phyloP scores from a whole-genome alignment of 35 echinoderm and acorn worm species.

The Hemicentrotus pulcherrimus region DNA sequence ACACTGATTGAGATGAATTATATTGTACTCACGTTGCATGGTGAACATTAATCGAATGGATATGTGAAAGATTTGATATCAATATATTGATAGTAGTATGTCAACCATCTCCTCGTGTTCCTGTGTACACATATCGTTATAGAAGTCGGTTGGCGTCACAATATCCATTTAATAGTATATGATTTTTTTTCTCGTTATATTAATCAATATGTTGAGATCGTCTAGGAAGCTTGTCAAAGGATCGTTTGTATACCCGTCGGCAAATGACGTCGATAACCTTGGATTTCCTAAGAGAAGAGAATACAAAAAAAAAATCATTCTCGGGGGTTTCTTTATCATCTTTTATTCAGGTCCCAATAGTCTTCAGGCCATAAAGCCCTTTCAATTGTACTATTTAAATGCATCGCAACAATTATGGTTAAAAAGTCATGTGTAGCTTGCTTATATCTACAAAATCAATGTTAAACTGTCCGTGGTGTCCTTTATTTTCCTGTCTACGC shows the following conservation, averaged over 20 bases:
- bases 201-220: not conserved
- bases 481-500: no score
- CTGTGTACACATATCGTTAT: not conserved
- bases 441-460: not conserved
- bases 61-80: no score
- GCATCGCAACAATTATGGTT: not conserved
- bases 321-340: not conserved
- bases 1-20: no score
- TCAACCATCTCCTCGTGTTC: not conserved
- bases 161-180: not conserved
- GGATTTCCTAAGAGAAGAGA: not conserved
- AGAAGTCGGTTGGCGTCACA: not conserved
- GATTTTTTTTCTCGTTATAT: not conserved
- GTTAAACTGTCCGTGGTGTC: no score
- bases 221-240: not conserved
- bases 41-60: no score
- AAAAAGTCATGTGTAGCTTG: not conserved
- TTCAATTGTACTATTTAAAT: not conserved
- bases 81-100: no score
- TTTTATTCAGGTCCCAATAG: not conserved
- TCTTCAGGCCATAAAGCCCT: not conserved
- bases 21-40: no score
- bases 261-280: not conserved
- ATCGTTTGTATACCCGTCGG: not conserved
- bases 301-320: not conserved